These are phyloP conservation scores for Tortrix viridana DNA, from an alignment of 2,888 invertebrate species.

Conservation along the genomic window DNA sequence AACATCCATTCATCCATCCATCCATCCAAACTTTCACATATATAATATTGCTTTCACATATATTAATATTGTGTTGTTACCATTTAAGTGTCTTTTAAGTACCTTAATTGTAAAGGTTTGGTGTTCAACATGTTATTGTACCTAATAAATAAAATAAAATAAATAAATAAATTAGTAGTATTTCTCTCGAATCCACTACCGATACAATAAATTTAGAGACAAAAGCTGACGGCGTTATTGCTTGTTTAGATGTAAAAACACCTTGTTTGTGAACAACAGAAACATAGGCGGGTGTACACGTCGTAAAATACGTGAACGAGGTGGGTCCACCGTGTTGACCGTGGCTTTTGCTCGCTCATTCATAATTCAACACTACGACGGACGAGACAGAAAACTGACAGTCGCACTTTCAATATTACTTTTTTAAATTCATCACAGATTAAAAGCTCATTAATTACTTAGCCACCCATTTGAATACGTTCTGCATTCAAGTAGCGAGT, in stretches of 20 bases:
- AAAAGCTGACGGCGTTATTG: conserved; percentile 21
- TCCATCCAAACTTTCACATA: no score
- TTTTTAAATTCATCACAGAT: background rate
- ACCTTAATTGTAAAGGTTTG: no score
- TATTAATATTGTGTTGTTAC: no score
- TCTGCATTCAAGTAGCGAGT: conserved; percentile 4
- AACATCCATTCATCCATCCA: no score
- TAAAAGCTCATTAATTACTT: conserved; percentile 20
- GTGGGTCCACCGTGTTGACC: conserved; percentile 29
- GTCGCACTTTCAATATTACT: conserved; percentile 10
- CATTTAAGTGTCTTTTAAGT: no score
- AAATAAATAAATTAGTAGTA: no score
- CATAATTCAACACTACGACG: conserved; percentile 30
- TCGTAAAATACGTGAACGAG: conserved; percentile 33
- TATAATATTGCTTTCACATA: no score
- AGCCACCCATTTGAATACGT: conserved; percentile 13
- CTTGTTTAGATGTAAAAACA: conserved; percentile 21
- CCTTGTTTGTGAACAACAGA: conserved; percentile 5
- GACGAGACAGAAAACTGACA: conserved; percentile 4
- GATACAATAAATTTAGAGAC: conserved; percentile 20
- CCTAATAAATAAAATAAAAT: no score
- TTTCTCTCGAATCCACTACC: background rate
- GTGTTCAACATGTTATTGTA: no score
- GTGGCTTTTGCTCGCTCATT: conserved; percentile 22
- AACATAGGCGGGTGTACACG: conserved; percentile 14